Evolutionary conservation across 2,113 vertebrate genomes (phyloP), one percentile per base, ranked within the genome.

Genomic region (Pogonocichla stellata): DNA sequence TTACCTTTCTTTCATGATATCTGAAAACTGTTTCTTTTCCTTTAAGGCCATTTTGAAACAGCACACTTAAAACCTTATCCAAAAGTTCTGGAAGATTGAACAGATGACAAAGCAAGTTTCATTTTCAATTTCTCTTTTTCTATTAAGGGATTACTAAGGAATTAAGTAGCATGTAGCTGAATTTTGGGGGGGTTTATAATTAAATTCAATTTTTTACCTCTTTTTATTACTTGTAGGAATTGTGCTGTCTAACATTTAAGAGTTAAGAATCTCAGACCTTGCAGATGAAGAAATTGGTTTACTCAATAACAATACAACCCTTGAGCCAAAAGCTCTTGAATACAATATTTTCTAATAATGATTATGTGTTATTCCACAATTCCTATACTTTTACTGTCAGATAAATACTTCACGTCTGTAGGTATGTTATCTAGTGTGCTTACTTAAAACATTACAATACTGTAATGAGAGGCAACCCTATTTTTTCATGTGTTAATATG

Each of bases 1-100:
- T 77, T 67, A 16, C 29, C 23, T 83, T 82, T 60, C 38, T 60
- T 81, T 45, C 34, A 38, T 36, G 18, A 8, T 58, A 12, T 54
- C 53, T 90, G 48, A 58, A 95, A 95, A 83, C 40, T 65, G 40
- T 43, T 92, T 78, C 26, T 92, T 88, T 88, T 86, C 70, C 62
- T 69, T 89, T 51, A 51, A 65, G 74, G 57, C 62, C 57, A 31
- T 36, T 71, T 36, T 80, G 74, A 92, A 93, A 92, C 42, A 61
- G 23, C 34, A 72, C 36, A 54, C 57, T 85, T 83, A 23, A 77
- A 90, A 60, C 66, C 47, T 70, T 53, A 66, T 45, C 36, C 38
- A 48, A 80, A 93, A 48, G 51, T 61, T 80, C 50, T 60, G 53
- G 31, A 88, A 65, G 24, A 64, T 10, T 42, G 43, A 94, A 58